Evolutionary conservation across 2,113 vertebrate genomes (phyloP).

Genomic region (Tauraco erythrolophus): DNA sequence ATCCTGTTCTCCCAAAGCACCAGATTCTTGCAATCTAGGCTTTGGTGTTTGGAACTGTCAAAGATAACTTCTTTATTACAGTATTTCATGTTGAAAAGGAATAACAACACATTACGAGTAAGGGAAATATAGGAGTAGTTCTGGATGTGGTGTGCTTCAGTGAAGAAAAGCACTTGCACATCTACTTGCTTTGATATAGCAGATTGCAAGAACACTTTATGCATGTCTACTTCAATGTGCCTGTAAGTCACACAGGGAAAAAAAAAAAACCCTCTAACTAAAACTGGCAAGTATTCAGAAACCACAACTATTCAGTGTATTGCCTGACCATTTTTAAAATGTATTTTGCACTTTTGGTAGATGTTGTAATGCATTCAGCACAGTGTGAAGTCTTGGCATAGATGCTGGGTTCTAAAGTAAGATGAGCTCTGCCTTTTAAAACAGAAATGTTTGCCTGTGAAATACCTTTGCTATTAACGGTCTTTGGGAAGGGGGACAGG

Average conservation of each 20-base stretch:
- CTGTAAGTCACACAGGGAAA: background rate
- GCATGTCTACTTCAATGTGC: constrained; percentile 28
- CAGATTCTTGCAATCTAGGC: background rate
- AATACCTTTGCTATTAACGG: constrained; percentile 52
- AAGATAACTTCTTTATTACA: background rate
- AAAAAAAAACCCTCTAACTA: background rate
- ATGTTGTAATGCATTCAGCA: constrained; percentile 69
- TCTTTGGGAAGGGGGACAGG: background rate
- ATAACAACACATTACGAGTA: background rate
- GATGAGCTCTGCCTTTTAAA: constrained; percentile 15
- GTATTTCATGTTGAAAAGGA: constrained; percentile 13
- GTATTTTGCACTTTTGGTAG: constrained; percentile 63
- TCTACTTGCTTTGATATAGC: constrained; percentile 41
- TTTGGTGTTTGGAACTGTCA: background rate
- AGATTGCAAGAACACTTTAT: background rate
- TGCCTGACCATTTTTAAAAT: constrained; percentile 42
- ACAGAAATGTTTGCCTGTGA: constrained; percentile 46
- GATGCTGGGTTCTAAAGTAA: constrained; percentile 57
- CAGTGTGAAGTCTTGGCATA: constrained; percentile 66
- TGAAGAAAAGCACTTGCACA: constrained; percentile 36
- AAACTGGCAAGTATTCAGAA: constrained; percentile 45
- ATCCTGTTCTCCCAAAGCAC: background rate
- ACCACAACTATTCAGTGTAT: constrained; percentile 54
- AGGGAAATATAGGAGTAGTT: background rate
- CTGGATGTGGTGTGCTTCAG: background rate